phyloP scores from a whole-genome alignment of 2,113 vertebrate species.

The Amazona guildingii region DNA sequence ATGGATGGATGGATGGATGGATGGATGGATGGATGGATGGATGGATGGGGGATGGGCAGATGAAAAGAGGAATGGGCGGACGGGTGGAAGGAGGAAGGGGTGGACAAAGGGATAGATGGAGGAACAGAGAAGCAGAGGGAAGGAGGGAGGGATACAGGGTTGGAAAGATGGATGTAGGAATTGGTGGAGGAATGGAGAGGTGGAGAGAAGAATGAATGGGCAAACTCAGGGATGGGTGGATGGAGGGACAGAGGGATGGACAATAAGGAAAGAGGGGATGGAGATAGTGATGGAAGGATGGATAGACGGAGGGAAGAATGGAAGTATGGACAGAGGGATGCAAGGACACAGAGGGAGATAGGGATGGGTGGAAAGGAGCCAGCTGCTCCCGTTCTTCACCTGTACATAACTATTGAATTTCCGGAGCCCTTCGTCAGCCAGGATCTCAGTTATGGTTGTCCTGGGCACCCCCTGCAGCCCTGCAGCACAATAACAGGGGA shows the following conservation, averaged over 20 bases:
- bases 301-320: not conserved
- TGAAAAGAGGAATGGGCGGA: fast-evolving
- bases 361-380: not conserved
- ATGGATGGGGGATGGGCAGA: too few relatives aligned
- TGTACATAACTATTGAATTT: constrained; percentile 80
- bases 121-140: too few relatives aligned
- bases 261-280: not conserved
- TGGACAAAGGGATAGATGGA: too few relatives aligned
- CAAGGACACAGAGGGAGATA: too few relatives aligned
- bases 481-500: not conserved
- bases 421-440: constrained; percentile 65
- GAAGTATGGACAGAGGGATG: not conserved
- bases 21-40: not conserved
- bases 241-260: too few relatives aligned
- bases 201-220: too few relatives aligned
- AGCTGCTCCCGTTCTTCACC: constrained; percentile 31
- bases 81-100: too few relatives aligned
- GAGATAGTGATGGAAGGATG: not conserved
- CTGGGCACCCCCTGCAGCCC: not conserved
- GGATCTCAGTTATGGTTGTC: constrained; percentile 70
- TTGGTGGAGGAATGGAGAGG: too few relatives aligned
- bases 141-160: too few relatives aligned
- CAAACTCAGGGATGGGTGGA: not conserved
- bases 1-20: fast-evolving
- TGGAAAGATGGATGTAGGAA: not conserved